Evolutionary conservation across 2,888 invertebrate species (phyloP).

Genomic region (Drosophila helvetica): DNA sequence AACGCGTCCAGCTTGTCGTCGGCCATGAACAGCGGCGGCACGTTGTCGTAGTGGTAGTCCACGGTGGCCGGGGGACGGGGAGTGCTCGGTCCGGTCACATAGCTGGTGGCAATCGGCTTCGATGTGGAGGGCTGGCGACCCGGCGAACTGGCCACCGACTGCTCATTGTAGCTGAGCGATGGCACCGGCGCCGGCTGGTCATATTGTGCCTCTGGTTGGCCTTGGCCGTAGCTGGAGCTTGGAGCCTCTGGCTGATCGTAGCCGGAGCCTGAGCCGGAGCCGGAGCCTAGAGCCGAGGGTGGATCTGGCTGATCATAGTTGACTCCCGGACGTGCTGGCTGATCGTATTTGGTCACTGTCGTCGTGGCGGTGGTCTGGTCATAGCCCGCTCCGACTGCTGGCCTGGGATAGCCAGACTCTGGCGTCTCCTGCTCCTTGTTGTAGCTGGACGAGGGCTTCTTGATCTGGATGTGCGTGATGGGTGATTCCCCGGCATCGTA

Average conservation of each 20-base stretch:
- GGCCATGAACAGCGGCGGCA: conserved; percentile 74
- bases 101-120: conserved; percentile 84
- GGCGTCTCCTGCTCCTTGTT: conserved; percentile 39
- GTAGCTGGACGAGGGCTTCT: conserved; percentile 53
- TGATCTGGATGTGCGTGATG: conserved; percentile 61
- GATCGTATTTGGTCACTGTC: conserved; percentile 1
- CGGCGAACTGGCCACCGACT: conserved; percentile 55
- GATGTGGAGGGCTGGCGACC: conserved; percentile 65
- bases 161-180: conserved; percentile 52
- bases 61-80: conserved; percentile 84
- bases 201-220: neutral
- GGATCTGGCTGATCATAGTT: conserved; percentile 57
- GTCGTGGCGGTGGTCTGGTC: conserved; percentile 13
- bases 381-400: conserved; percentile 3
- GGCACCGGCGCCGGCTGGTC: conserved; percentile 33
- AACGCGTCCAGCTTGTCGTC: conserved; percentile 81
- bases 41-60: conserved; percentile 72
- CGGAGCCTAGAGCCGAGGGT: conserved; percentile 22
- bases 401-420: conserved; percentile 24
- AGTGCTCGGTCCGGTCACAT: conserved; percentile 85
- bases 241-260: conserved; percentile 33
- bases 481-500: conserved; percentile 51
- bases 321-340: conserved; percentile 28
- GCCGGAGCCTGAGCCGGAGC: neutral
- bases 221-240: neutral